Percentiles rank a stretch among this genome's conserved stretches.
These are phyloP conservation scores for Candidula unifasciata DNA, from an alignment of 2,888 invertebrate genomes.

Conservation along the genomic window DNA sequence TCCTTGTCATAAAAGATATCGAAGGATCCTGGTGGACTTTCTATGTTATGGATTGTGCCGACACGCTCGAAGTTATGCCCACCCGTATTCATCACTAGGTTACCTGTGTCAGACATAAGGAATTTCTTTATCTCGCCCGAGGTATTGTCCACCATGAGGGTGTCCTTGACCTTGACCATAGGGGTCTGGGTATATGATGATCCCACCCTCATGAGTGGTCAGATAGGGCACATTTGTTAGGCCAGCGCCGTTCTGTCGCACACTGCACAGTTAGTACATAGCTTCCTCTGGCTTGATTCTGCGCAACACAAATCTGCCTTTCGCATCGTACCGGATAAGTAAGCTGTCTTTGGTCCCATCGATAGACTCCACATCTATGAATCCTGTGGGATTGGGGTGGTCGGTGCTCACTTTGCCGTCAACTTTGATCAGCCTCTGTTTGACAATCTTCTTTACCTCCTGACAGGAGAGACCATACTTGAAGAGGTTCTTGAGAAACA, in stretches of 20 bases:
- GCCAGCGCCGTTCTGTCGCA: constrained; percentile 91
- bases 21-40: constrained; percentile 97
- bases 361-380: constrained; percentile 99
- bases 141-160: constrained; percentile 95
- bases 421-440: constrained; percentile 97
- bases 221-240: constrained; percentile 97
- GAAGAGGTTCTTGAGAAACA: constrained; percentile 96
- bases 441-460: constrained; percentile 98
- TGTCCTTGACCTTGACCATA: constrained; percentile 95
- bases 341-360: constrained; percentile 98
- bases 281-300: constrained; percentile 98
- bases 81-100: constrained; percentile 98
- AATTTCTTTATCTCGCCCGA: constrained; percentile 96
- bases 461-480: constrained; percentile 98
- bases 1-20: constrained; percentile 99
- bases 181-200: constrained; percentile 98
- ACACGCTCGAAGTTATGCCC: constrained; percentile 99
- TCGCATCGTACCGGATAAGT: constrained; percentile 98
- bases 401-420: constrained; percentile 99
- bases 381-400: constrained; percentile 97
- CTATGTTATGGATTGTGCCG: constrained; percentile 94
- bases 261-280: constrained; percentile 99
- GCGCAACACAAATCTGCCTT: constrained; percentile 98
- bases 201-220: constrained; percentile 97
- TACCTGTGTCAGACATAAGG: constrained; percentile 97